Percentiles rank a stretch among this genome's conserved stretches.
phyloP scores from a whole-genome alignment of 2,888 invertebrate genomes.

The Fabriciana adippe region DNA sequence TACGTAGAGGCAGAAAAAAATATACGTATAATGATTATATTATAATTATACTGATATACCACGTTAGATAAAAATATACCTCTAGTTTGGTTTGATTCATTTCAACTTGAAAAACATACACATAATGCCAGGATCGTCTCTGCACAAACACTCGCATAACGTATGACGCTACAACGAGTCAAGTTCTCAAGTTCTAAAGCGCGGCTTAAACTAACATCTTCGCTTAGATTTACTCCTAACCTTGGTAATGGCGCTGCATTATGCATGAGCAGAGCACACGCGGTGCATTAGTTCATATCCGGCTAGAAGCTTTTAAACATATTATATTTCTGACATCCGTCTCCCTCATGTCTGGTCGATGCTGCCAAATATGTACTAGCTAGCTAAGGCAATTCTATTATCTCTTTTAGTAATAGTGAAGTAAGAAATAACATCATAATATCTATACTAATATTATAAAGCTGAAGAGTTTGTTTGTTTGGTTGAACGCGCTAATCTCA shows the following conservation, averaged over 20 bases:
- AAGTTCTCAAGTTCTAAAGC: constrained; percentile 15
- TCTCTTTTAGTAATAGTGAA: too few relatives aligned
- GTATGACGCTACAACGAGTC: constrained; percentile 1
- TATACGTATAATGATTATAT: too few relatives aligned
- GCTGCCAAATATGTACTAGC: neutral
- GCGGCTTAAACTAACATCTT: constrained; percentile 9
- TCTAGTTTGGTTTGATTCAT: neutral
- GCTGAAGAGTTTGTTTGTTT: too few relatives aligned
- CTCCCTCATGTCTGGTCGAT: neutral
- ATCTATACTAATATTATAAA: too few relatives aligned
- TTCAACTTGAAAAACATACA: too few relatives aligned
- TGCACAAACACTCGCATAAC: neutral
- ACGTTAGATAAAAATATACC: too few relatives aligned
- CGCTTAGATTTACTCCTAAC: constrained; percentile 11
- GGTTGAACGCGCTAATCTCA: too few relatives aligned
- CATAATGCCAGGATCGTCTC: too few relatives aligned
- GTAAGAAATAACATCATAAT: too few relatives aligned
- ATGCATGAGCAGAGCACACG: constrained; percentile 14
- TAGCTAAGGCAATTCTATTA: too few relatives aligned
- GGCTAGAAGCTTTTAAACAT: neutral
- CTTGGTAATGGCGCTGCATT: constrained; percentile 18
- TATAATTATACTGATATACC: too few relatives aligned
- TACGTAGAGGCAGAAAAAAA: too few relatives aligned
- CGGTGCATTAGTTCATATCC: constrained; percentile 4
- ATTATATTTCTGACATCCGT: neutral